These are phyloP conservation scores for Pandemis corylana DNA, from an alignment of 2,888 invertebrate genomes.

Conservation along the genomic window DNA sequence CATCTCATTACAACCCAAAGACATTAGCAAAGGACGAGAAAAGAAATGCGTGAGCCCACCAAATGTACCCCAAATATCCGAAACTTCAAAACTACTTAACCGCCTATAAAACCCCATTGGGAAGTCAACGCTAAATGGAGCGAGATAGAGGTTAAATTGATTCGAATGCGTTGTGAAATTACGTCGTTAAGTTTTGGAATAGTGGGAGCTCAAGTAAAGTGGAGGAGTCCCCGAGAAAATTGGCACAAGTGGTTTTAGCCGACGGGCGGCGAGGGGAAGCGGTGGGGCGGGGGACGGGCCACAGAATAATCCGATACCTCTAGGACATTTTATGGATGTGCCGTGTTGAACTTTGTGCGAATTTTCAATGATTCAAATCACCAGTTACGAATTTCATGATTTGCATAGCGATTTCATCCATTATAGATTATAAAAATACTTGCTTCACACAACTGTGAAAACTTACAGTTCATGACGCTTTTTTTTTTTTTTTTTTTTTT, in stretches of 20 bases:
- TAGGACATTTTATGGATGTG: conserved; percentile 11
- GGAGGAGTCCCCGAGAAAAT: conserved; percentile 83
- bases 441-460: too few relatives aligned
- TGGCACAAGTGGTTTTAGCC: conserved; percentile 85
- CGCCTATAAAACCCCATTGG: conserved; percentile 39
- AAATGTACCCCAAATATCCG: conserved; percentile 72
- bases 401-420: neutral
- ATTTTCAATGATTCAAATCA: neutral
- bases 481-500: too few relatives aligned
- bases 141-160: conserved; percentile 57
- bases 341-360: conserved; percentile 3
- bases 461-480: too few relatives aligned
- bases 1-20: conserved; percentile 79
- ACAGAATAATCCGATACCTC: conserved; percentile 49
- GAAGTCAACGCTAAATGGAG: conserved; percentile 60
- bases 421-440: too few relatives aligned
- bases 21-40: conserved; percentile 76
- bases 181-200: conserved; percentile 60
- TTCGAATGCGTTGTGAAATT: conserved; percentile 57
- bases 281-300: conserved; percentile 59
- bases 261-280: conserved; percentile 62
- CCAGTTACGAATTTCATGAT: too few relatives aligned
- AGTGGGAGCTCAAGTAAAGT: conserved; percentile 79
- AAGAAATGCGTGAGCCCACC: conserved; percentile 77
- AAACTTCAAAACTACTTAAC: conserved; percentile 47